A percentile compares a stretch with the other conserved stretches of the same genome.
Evolutionary conservation across 2,797 vertebrate genomes (phyloP).

Genomic region (Petrocephalus schoutedeni): DNA sequence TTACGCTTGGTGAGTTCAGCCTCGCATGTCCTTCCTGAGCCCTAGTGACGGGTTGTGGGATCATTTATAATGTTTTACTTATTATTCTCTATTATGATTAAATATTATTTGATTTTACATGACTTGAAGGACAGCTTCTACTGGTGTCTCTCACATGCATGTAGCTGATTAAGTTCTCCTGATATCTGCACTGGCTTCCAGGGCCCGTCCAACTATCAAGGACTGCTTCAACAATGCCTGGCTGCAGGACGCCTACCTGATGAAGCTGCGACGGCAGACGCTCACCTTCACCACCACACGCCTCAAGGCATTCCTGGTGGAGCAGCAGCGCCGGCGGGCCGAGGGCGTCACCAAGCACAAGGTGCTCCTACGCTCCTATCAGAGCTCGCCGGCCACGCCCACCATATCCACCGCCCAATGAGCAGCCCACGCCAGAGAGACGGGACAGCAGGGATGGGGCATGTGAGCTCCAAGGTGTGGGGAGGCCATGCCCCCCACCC

Average conservation of each 20-base stretch:
- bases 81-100: neutral
- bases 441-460: constrained; percentile 25
- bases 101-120: neutral
- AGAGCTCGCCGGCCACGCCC: constrained; percentile 65
- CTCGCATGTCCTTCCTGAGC: neutral
- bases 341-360: constrained; percentile 86
- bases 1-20: constrained; percentile 82
- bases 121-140: neutral
- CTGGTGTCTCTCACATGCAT: neutral
- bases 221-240: constrained; percentile 90
- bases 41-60: neutral
- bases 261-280: constrained; percentile 91
- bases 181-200: constrained; percentile 42
- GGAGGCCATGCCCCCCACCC: constrained; percentile 32
- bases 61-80: neutral
- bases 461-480: constrained; percentile 21
- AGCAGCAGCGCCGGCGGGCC: constrained; percentile 75
- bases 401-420: constrained; percentile 63
- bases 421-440: constrained; percentile 41
- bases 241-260: constrained; percentile 96
- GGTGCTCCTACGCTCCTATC: constrained; percentile 94
- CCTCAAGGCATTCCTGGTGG: constrained; percentile 91
- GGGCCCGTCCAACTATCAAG: constrained; percentile 89
- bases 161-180: neutral
- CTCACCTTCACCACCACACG: constrained; percentile 92